Conservation (phyloP, 2,797 vertebrate genomes). For the Danionella dracula region DNA sequence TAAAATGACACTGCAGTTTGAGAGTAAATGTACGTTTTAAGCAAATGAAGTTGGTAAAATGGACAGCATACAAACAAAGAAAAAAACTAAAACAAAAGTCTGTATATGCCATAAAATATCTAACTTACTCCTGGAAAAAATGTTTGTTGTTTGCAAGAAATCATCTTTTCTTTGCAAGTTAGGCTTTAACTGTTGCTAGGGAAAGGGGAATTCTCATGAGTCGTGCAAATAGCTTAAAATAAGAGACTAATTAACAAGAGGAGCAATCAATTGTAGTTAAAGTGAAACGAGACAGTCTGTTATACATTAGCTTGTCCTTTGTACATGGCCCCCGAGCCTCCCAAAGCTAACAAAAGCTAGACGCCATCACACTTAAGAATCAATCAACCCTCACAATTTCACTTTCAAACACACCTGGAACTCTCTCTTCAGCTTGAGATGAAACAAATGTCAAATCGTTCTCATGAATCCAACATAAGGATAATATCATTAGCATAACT, state of each 20-base stretch:
- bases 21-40: no score
- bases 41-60: no score
- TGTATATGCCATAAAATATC: no score
- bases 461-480: background rate
- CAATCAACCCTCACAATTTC: background rate
- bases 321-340: background rate
- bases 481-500: background rate
- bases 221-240: constrained; percentile 16
- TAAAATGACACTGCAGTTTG: no score
- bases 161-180: background rate
- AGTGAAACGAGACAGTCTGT: constrained; percentile 17
- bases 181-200: background rate
- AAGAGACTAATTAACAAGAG: constrained; percentile 24
- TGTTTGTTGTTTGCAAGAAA: no score
- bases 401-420: constrained; percentile 2
- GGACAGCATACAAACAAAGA: no score
- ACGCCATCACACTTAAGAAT: constrained; percentile 9
- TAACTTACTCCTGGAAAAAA: no score
- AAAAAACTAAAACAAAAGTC: no score
- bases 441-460: background rate
- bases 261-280: constrained; percentile 9
- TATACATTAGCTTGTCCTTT: constrained; percentile 38
- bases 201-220: background rate
- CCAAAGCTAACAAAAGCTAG: background rate
- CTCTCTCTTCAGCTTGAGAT: background rate